Evolutionary conservation across 1,140 invertebrate species (phyloP).

Genomic region (Drosophila persimilis): DNA sequence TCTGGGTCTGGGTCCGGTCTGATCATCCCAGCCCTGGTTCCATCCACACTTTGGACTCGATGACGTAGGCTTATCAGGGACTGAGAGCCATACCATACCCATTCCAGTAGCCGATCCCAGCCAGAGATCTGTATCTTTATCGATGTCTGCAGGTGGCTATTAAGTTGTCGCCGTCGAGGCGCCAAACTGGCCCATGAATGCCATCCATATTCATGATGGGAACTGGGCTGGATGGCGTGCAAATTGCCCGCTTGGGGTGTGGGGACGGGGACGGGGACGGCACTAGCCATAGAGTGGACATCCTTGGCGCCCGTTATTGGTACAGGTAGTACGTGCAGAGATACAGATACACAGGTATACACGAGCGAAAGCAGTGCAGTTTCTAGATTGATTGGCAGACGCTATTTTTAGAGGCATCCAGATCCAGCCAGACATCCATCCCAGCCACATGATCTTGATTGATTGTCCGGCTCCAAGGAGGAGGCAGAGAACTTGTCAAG

Average conservation of each 20-base stretch:
- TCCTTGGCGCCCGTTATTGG: conserved; percentile 80
- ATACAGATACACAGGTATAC: too few species aligned
- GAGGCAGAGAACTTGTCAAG: conserved; percentile 33
- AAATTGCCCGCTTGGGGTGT: conserved; percentile 45
- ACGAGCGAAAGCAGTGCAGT: conserved; percentile 6
- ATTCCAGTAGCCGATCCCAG: background rate
- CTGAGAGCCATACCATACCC: conserved; percentile 2
- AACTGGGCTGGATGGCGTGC: conserved; percentile 67
- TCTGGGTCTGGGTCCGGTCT: too few species aligned
- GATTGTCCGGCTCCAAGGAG: conserved; percentile 45
- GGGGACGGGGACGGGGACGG: conserved; percentile 14
- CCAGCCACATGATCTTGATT: conserved; percentile 66
- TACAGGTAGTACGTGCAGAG: conserved; percentile 2
- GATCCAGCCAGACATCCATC: conserved; percentile 24
- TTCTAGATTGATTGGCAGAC: conserved; percentile 60
- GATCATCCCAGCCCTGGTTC: conserved; percentile 27
- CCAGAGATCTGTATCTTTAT: conserved; percentile 47
- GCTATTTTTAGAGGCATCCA: conserved; percentile 65
- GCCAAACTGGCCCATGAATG: conserved; percentile 58
- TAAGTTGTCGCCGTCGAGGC: conserved; percentile 75
- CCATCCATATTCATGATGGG: conserved; percentile 67
- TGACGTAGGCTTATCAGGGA: conserved; percentile 48
- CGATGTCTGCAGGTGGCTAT: conserved; percentile 67
- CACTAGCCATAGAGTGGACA: conserved; percentile 38
- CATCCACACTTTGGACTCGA: conserved; percentile 33